Percentiles rank a stretch among this genome's conserved stretches.
These are phyloP conservation scores for Helleia helle DNA, from an alignment of 2,888 invertebrate genomes.

Conservation along the genomic window DNA sequence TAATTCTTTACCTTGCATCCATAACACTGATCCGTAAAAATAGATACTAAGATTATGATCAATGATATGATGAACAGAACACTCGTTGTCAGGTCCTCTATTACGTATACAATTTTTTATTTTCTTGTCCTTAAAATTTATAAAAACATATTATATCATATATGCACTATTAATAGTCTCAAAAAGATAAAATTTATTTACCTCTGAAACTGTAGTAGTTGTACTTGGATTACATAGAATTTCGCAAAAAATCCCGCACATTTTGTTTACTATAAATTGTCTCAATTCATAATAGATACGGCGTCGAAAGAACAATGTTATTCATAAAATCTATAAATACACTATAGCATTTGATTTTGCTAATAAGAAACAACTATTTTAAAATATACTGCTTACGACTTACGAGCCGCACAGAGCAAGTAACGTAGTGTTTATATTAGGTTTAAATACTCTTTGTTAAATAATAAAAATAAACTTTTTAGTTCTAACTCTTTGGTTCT, in stretches of 20 bases:
- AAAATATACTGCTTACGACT: too few species aligned
- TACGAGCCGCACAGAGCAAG: too few species aligned
- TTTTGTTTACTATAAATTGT: slow-evolving; percentile 23
- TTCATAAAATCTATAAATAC: too few species aligned
- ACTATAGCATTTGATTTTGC: too few species aligned
- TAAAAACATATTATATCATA: slow-evolving; percentile 10
- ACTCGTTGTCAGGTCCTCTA: slow-evolving; percentile 73
- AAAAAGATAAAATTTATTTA: slow-evolving; percentile 3
- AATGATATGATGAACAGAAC: slow-evolving; percentile 29
- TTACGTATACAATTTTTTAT: slow-evolving; percentile 53
- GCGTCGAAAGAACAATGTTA: too few species aligned
- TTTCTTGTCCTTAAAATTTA: slow-evolving; percentile 40
- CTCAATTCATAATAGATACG: too few species aligned
- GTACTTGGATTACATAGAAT: slow-evolving; percentile 31
- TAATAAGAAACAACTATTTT: too few species aligned
- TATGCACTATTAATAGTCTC: background rate
- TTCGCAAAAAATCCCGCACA: slow-evolving; percentile 74
- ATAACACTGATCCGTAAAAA: slow-evolving; percentile 79
- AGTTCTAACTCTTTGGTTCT: too few species aligned
- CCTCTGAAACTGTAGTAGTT: slow-evolving; percentile 25
- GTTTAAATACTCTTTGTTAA: too few species aligned
- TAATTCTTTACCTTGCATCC: slow-evolving; percentile 84
- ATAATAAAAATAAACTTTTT: too few species aligned
- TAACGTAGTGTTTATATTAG: too few species aligned
- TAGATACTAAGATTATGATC: slow-evolving; percentile 29